Base-by-base conservation (phyloP, 2,797 vertebrate species). In the Ctenochaetus hawaiiensis region DNA sequence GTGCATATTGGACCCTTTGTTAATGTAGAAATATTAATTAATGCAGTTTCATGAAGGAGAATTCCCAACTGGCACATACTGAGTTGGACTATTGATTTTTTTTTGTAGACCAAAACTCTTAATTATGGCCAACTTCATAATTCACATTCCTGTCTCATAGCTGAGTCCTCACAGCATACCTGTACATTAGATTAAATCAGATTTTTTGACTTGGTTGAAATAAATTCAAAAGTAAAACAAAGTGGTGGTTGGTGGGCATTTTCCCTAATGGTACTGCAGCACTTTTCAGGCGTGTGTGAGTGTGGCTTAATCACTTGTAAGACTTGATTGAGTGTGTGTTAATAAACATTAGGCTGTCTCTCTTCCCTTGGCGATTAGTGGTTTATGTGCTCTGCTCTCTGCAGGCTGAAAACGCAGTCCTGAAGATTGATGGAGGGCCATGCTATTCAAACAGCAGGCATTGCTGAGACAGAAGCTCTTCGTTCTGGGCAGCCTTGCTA, bases 361-460 rank as follows among this genome's bases (percentile, higher is more conserved):
- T 85, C 56, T 65, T 73, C 49, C 87, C 83, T 43, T 43, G 74
- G 80, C 96, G 89, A 94, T 85, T 72, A 81, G 76, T 76, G 63
- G 68, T 94, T 92, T 93, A 83, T 94, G 59, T 94, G 54, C 90
- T 93, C 68, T 86, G 77, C 18, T 94, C 78, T 86, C 58, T 75
- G 73, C 93, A 97, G 97, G 95, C 96, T 96, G 93, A 96, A 94
- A 96, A 96, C 77, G 72, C 92, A 95, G 96, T 96, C 96, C 96
- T 97, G 96, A 97, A 97, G 96, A 96, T 97, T 97, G 97, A 98
- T 98, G 97, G 97, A 97, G 97, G 97, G 97, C 96, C 97, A 99
- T 99, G 98, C 96, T 97, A 95, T 97, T 98, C 96, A 97, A 97
- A 98, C 97, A 98, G 96, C 98, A 98, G 97, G 96, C 86, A 95